Conservation (phyloP, 2,888 invertebrate genomes). For the Lamellibrachia columna region DNA sequence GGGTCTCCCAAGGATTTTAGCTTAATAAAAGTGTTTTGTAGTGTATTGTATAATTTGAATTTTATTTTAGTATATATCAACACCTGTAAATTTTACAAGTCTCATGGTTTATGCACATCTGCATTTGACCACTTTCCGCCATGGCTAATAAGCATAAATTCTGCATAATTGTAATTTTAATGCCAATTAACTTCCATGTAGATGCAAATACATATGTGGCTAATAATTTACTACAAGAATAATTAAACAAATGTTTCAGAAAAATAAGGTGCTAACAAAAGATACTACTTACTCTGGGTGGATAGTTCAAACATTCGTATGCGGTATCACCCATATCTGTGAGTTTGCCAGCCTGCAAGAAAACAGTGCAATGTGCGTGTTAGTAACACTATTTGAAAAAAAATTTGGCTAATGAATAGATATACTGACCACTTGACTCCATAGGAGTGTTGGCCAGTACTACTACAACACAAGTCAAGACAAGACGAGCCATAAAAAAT, state of each 20-base stretch:
- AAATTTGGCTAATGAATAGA: background rate
- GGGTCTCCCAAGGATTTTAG: too few species aligned
- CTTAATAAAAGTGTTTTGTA: too few species aligned
- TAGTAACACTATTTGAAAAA: background rate
- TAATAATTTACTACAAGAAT: background rate
- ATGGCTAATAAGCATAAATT: too few species aligned
- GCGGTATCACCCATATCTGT: slow-evolving; percentile 59
- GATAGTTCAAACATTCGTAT: slow-evolving; percentile 53
- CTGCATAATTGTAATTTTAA: too few species aligned
- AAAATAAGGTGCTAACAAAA: background rate
- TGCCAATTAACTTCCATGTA: background rate
- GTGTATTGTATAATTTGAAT: too few species aligned
- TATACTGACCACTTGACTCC: too few species aligned
- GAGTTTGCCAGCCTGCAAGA: slow-evolving; percentile 61
- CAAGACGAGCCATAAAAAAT: background rate
- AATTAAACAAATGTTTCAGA: slow-evolving; percentile 8
- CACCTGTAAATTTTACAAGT: background rate
- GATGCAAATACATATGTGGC: background rate
- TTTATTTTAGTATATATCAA: background rate
- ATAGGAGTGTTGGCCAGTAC: too few species aligned
- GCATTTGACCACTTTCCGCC: too few species aligned
- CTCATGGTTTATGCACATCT: too few species aligned
- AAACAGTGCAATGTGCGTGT: slow-evolving; percentile 21
- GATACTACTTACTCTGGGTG: slow-evolving; percentile 51
- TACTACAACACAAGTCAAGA: background rate